Base-by-base conservation (phyloP, 53 echinoderm and acorn worm genomes). In the Mesocentrotus franciscanus region DNA sequence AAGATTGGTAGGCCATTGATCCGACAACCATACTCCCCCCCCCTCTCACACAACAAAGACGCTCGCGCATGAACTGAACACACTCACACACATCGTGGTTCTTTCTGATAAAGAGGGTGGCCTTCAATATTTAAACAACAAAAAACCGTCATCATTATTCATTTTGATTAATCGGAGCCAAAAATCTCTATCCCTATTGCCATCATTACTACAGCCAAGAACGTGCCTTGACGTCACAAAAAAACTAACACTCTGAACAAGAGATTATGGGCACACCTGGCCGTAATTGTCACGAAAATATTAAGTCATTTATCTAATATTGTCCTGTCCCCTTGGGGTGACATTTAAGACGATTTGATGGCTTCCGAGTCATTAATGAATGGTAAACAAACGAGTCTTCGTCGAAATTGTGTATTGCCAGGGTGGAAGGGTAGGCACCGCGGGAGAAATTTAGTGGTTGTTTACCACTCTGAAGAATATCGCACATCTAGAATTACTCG, bases 311-410 rank as follows among this genome's bases (percentile, higher is more conserved):
- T 87, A n/a, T 27, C n/a, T 26, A 87, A 87, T 57, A 56, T 57
- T 58, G 6, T 58, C 87, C 58, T 87, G 58, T 87, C 87, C 87
- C 87, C 87, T 58, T 81, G 87, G 56, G 87, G 59, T 58, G 87
- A 87, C 58, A 87, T 87, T 87, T 58, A 87, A 87, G 59, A 87
- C 87, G 87, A 26, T 26, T 56, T 87, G 87, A 87, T 87, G 29
- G 58, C 87, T n/a, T 87, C 87, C 87, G 87, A 87, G 87, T 87
- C 87, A 87, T 87, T 87, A 87, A 87, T 87, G 57, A 87, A 87
- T 87, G 87, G 87, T 87, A 87, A 87, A 87, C 29, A 87, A 58
- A n/a, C 87, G 26, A 58, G n/a, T 87, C 29, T 33, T 58, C 29
- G 87, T 27, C 12, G 59, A 58, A 57, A 87, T 58, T 59, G 56